Percentiles rank a stretch among this genome's conserved stretches.
These are phyloP conservation scores for Eulemur rubriventer DNA, from an alignment of 2,797 vertebrate species.

Conservation along the genomic window DNA sequence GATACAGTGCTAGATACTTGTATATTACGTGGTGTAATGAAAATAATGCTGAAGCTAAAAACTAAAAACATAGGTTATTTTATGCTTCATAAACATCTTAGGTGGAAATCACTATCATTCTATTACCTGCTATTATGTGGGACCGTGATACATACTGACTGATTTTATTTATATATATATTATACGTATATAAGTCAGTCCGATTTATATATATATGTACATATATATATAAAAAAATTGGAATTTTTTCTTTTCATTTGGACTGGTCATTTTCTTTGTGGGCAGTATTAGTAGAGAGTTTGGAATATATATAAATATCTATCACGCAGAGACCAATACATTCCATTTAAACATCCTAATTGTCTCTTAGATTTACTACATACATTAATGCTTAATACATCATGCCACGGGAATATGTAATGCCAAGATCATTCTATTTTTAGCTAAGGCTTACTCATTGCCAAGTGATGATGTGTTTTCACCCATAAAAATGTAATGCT, in stretches of 20 bases:
- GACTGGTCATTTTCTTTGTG: not conserved
- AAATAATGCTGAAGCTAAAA: not conserved
- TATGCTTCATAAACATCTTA: not conserved
- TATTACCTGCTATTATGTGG: not conserved
- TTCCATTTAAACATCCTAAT: slow-evolving; percentile 14
- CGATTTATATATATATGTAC: not conserved
- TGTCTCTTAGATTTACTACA: slow-evolving; percentile 3
- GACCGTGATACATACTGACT: not conserved
- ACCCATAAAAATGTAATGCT: not conserved
- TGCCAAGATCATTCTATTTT: slow-evolving; percentile 19
- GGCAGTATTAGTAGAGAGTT: not conserved
- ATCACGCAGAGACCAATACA: not conserved
- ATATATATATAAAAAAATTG: not conserved
- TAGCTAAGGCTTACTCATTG: not conserved
- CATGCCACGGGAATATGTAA: not conserved
- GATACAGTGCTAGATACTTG: not conserved
- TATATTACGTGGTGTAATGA: not conserved
- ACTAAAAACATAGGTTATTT: not conserved
- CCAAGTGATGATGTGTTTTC: slow-evolving; percentile 35
- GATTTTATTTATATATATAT: not conserved
- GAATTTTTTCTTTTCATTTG: not conserved
- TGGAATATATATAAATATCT: not conserved
- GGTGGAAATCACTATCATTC: not conserved
- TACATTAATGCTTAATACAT: not conserved
- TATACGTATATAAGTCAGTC: too few relatives aligned